phyloP scores from a whole-genome alignment of 2,797 vertebrate species.

The Clamator glandarius region DNA sequence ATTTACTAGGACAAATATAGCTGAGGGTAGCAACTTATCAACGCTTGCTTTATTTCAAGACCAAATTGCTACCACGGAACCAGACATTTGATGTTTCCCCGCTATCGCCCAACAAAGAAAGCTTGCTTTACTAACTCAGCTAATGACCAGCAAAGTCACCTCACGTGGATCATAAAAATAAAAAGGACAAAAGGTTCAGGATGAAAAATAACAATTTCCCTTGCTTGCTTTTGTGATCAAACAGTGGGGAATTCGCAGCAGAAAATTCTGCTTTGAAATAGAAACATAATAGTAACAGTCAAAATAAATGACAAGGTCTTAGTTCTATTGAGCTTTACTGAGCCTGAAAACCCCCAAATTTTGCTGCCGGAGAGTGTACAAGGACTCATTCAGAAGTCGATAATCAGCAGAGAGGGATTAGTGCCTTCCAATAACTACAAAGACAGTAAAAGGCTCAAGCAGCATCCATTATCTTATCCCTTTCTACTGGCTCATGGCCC shows the following conservation, averaged over 20 bases:
- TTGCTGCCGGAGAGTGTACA: neutral
- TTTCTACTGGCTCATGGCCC: neutral
- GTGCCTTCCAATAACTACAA: constrained; percentile 37
- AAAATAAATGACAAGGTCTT: constrained; percentile 40
- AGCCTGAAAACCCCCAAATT: constrained; percentile 48
- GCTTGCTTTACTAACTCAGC: constrained; percentile 15
- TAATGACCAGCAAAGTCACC: constrained; percentile 4
- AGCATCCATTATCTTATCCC: constrained; percentile 15
- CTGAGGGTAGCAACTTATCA: constrained; percentile 64
- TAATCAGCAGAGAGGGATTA: constrained; percentile 34
- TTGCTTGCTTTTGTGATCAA: constrained; percentile 52
- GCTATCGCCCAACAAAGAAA: constrained; percentile 22
- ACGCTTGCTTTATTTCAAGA: constrained; percentile 59
- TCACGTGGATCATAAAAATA: constrained; percentile 42
- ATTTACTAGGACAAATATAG: constrained; percentile 69
- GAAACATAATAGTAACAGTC: constrained; percentile 45
- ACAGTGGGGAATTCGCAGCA: constrained; percentile 33
- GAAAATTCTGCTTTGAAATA: constrained; percentile 56
- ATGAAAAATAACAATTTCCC: constrained; percentile 48
- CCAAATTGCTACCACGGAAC: constrained; percentile 54
- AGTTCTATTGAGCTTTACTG: constrained; percentile 28
- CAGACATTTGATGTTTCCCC: constrained; percentile 52
- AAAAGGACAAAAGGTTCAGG: constrained; percentile 58
- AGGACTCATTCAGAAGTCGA: constrained; percentile 13
- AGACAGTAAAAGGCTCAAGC: constrained; percentile 33